phyloP scores from a whole-genome alignment of 2,888 invertebrate species.

The Epirrhoe alternata region DNA sequence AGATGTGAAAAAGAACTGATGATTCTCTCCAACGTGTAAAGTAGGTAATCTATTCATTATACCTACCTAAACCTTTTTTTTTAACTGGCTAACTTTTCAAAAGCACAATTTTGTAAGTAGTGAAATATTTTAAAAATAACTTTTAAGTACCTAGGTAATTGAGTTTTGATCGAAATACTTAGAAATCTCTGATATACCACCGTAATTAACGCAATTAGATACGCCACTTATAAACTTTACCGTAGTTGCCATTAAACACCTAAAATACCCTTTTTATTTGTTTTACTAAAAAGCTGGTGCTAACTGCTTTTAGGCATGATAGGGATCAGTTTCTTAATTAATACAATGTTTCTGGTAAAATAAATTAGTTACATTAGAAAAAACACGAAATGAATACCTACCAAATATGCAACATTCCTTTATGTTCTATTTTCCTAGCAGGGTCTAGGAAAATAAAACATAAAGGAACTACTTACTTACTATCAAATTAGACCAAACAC shows the following conservation, averaged over 20 bases:
- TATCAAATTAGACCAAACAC: constrained; percentile 18
- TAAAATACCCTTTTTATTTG: constrained; percentile 20
- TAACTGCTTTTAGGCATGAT: constrained; percentile 15
- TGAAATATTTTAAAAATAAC: no score
- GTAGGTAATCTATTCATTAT: no score
- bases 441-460: no score
- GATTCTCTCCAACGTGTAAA: no score
- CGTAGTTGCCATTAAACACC: constrained; percentile 16
- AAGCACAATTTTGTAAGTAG: no score
- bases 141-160: constrained; percentile 1
- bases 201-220: constrained; percentile 73
- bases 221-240: constrained; percentile 57
- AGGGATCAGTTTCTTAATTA: constrained; percentile 5
- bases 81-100: no score
- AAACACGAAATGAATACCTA: no score
- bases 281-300: constrained; percentile 14
- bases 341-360: not conserved
- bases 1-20: not conserved
- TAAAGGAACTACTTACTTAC: constrained; percentile 1
- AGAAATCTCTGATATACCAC: constrained; percentile 62
- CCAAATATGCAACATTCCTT: no score
- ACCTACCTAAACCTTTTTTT: no score
- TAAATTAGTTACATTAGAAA: not conserved
- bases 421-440: no score
- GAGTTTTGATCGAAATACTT: constrained; percentile 11